Percentiles rank a stretch among this genome's conserved stretches.
These are phyloP conservation scores for Torymus auratus DNA, from an alignment of 2,888 invertebrate species.

Conservation along the genomic window DNA sequence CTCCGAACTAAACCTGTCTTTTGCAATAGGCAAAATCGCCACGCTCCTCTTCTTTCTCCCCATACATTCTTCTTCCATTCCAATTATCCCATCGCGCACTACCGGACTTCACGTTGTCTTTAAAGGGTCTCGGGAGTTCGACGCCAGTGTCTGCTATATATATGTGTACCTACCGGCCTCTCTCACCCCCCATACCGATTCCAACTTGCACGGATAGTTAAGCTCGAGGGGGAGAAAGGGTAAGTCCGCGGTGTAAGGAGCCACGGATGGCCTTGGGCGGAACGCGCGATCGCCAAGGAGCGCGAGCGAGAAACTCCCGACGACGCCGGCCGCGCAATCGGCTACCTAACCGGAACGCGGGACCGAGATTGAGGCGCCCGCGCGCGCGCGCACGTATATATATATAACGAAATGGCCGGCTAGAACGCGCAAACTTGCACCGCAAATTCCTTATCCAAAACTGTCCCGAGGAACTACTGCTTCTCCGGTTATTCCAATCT, in stretches of 20 bases:
- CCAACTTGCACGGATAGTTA: conserved; percentile 72
- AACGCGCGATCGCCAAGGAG: conserved; percentile 67
- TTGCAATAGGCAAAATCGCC: not conserved
- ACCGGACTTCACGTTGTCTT: not conserved
- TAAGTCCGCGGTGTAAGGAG: conserved; percentile 44
- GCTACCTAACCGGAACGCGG: not conserved
- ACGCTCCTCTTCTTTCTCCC: not conserved
- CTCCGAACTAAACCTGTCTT: too few species aligned
- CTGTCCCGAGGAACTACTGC: conserved; percentile 37
- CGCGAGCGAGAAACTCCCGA: conserved; percentile 64
- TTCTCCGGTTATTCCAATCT: conserved; percentile 40
- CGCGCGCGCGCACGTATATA: not conserved
- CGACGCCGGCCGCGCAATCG: not conserved
- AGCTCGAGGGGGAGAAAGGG: conserved; percentile 62
- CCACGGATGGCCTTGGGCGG: conserved; percentile 65
- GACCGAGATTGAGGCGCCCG: conserved; percentile 4
- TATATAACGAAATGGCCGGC: conserved; percentile 54
- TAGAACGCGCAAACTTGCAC: conserved; percentile 65
- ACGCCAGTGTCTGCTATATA: too few species aligned
- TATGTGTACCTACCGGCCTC: too few species aligned
- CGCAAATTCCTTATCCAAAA: conserved; percentile 69
- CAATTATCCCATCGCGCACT: not conserved
- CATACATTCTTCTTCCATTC: not conserved
- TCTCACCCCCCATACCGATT: conserved; percentile 64
- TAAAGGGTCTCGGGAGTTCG: too few species aligned